Evolutionary conservation across 2,797 vertebrate genomes (phyloP).

Genomic region (Sparidentex hasta): DNA sequence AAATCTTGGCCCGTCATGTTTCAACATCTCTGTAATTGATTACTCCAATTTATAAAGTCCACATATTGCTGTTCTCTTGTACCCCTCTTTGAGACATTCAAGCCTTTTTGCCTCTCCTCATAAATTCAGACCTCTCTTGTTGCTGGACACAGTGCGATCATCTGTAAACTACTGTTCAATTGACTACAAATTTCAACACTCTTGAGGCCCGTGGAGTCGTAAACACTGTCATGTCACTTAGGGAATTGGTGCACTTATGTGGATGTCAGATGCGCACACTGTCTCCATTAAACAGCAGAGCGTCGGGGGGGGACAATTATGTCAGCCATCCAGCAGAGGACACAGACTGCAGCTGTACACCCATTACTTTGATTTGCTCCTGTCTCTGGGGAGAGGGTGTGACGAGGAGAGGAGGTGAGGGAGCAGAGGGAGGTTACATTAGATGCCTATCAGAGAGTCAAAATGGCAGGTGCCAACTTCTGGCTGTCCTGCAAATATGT

Average conservation of each 20-base stretch:
- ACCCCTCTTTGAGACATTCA: slow-evolving; percentile 9
- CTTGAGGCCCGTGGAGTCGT: slow-evolving; percentile 52
- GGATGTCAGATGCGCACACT: slow-evolving; percentile 72
- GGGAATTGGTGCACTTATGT: slow-evolving; percentile 65
- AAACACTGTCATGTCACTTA: slow-evolving; percentile 70
- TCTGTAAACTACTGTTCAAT: slow-evolving; percentile 70
- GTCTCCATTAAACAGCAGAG: slow-evolving; percentile 72
- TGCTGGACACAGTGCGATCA: slow-evolving; percentile 51
- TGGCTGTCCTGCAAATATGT: slow-evolving; percentile 50
- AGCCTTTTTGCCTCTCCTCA: slow-evolving; percentile 34
- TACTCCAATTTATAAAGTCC: slow-evolving; percentile 50
- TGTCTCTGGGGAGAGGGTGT: slow-evolving; percentile 55
- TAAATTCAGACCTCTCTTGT: slow-evolving; percentile 44
- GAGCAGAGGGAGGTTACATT: slow-evolving; percentile 66
- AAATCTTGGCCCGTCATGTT: slow-evolving; percentile 33
- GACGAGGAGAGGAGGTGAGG: slow-evolving; percentile 41
- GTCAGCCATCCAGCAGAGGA: slow-evolving; percentile 76
- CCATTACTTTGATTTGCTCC: slow-evolving; percentile 81
- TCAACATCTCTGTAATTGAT: slow-evolving; percentile 52
- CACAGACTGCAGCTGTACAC: slow-evolving; percentile 70
- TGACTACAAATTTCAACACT: slow-evolving; percentile 58
- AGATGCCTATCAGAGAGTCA: slow-evolving; percentile 69
- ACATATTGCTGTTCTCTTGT: slow-evolving; percentile 25
- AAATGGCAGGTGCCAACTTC: slow-evolving; percentile 70
- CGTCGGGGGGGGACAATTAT: slow-evolving; percentile 68